Conservation (phyloP, 2,888 invertebrate genomes). For the Metacarcinus magister region DNA sequence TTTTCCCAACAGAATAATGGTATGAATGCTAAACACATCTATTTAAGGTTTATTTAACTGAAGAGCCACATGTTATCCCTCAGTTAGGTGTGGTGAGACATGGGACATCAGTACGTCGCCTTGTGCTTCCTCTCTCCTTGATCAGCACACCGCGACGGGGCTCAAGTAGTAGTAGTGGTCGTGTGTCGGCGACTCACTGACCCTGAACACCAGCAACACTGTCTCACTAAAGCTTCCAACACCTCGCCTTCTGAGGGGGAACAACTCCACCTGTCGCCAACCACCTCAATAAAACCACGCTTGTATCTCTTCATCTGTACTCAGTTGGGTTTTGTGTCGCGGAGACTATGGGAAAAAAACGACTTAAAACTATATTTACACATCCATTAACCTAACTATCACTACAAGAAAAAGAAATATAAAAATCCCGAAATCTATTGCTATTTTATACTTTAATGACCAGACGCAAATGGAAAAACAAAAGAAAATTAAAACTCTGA, state of each 20-base stretch:
- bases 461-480: not conserved
- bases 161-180: not conserved
- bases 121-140: not conserved
- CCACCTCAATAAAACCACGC: not conserved
- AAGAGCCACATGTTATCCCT: not conserved
- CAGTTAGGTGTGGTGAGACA: not conserved
- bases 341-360: not conserved
- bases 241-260: constrained; percentile 3
- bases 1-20: not conserved
- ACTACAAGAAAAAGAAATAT: not conserved
- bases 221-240: not conserved
- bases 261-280: not conserved
- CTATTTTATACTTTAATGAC: not conserved
- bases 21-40: not conserved
- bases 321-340: not conserved
- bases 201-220: not conserved
- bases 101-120: not conserved
- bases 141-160: not conserved
- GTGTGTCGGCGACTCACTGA: constrained; percentile 19
- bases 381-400: not conserved
- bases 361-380: not conserved
- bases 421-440: not conserved
- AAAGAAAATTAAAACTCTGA: too few relatives aligned
- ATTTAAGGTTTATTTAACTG: not conserved
- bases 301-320: constrained; percentile 32